These are phyloP conservation scores for Archivesica marissinica DNA, from an alignment of 1,140 invertebrate genomes.

Conservation along the genomic window DNA sequence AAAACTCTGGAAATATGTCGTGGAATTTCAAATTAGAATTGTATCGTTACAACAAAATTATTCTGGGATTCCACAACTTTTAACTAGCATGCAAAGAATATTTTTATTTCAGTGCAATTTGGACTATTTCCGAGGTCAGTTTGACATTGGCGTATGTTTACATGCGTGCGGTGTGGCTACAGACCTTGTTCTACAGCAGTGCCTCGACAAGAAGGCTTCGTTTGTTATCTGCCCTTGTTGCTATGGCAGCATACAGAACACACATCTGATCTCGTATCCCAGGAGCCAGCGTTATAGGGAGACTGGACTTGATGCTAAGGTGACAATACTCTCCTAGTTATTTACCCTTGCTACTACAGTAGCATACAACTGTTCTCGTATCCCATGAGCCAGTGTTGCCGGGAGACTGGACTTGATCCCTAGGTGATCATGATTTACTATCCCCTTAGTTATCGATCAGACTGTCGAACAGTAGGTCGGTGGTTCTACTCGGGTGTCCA, in stretches of 20 bases:
- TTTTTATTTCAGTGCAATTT: constrained; percentile 82
- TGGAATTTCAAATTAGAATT: too few species aligned
- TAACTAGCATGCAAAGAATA: neutral
- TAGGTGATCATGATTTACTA: too few species aligned
- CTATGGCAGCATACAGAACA: constrained; percentile 93
- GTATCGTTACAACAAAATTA: neutral
- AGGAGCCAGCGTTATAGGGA: constrained; percentile 86
- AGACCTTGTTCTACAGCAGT: constrained; percentile 95
- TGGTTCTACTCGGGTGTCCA: too few species aligned
- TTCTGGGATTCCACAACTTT: neutral
- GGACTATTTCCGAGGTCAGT: constrained; percentile 85
- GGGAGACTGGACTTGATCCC: too few species aligned
- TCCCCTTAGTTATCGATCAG: too few species aligned
- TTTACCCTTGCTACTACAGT: too few species aligned
- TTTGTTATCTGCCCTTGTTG: constrained; percentile 98
- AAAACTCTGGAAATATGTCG: too few species aligned
- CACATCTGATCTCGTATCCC: constrained; percentile 89
- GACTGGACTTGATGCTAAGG: constrained; percentile 75
- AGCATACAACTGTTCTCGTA: too few species aligned
- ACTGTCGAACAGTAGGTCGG: too few species aligned
- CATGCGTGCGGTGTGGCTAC: constrained; percentile 98
- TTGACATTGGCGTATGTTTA: constrained; percentile 93
- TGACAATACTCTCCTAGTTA: too few species aligned
- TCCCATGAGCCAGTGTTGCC: too few species aligned
- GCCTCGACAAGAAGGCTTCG: constrained; percentile 89